Evolutionary conservation across 2,797 vertebrate genomes (phyloP).

Genomic region (Tangara arthus): DNA sequence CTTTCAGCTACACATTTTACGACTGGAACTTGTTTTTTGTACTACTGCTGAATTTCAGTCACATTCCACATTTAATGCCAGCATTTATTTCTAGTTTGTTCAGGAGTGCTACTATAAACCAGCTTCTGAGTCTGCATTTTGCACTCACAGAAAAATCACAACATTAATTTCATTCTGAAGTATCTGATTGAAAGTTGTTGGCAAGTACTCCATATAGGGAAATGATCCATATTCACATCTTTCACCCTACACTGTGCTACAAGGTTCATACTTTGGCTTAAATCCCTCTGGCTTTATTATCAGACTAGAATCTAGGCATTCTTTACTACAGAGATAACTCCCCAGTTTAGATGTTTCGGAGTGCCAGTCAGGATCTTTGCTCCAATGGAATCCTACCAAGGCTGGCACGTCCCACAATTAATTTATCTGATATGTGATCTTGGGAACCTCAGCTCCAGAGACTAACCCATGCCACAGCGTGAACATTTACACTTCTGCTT

Average conservation of each 20-base stretch:
- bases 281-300: neutral
- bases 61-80: neutral
- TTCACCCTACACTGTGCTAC: neutral
- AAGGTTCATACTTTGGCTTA: slow-evolving; percentile 11
- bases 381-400: neutral
- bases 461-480: neutral
- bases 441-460: neutral
- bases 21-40: neutral
- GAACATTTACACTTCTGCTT: neutral
- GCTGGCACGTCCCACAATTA: neutral
- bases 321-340: slow-evolving; percentile 5
- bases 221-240: slow-evolving; percentile 8
- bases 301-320: slow-evolving; percentile 19
- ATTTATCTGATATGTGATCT: neutral
- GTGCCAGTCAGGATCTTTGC: neutral
- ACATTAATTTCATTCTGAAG: neutral
- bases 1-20: neutral
- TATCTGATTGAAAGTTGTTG: neutral
- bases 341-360: neutral
- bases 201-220: neutral
- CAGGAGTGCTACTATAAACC: neutral
- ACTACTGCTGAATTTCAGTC: neutral
- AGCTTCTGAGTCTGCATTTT: neutral
- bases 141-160: neutral
- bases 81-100: neutral